Base-by-base conservation (phyloP, 2,113 vertebrate species). In the Numida meleagris region DNA sequence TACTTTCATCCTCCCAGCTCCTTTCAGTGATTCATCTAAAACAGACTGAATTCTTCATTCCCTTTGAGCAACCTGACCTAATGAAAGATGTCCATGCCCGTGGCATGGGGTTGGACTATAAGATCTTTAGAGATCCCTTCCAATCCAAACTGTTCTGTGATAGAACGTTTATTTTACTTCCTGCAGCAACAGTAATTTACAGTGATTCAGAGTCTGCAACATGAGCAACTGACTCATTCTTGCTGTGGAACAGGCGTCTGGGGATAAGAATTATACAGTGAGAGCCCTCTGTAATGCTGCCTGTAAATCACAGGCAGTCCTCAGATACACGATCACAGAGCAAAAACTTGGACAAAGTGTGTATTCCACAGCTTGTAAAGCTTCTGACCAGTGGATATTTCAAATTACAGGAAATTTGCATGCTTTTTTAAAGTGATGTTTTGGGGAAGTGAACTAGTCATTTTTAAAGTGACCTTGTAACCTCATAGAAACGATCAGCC, bases 381-480 rank as follows among this genome's bases (percentile, higher is more conserved):
- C 2, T 85, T 74, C 78, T 88, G 63, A 82, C 2, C 6, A 13
- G 27, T 2, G 9, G 6, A 23, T 77, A 46, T 71, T 89, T 77
- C 13, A 82, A 90, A 94, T 82, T 53, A 43, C 3, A 87, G 40
- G 59, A 65, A 72, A 73, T 79, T 23, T 25, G 0, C 12, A 45
- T 45, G 10, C 6, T 29, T 34, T 42, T 65, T 42, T 43, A 65
- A 45, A 29, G 45, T 33, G 6, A 19, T 20, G 31, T 14, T 25
- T 85, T 77, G 14, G 6, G 71, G n/a, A 66, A n/a, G 20, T 27
- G 13, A 85, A 38, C 14, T 70, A 61, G 29, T 71, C 0, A 75
- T 72, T 95, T 95, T 81, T 75, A 15, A 91, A 71, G 67, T 29
- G 51, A 15, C 59, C 33, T 85, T 92, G 94, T 73, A 84, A 70